Evolutionary conservation across 1,140 invertebrate genomes (phyloP), one percentile per base, ranked within the genome.

Genomic region (Zaprionus gabonicus): DNA sequence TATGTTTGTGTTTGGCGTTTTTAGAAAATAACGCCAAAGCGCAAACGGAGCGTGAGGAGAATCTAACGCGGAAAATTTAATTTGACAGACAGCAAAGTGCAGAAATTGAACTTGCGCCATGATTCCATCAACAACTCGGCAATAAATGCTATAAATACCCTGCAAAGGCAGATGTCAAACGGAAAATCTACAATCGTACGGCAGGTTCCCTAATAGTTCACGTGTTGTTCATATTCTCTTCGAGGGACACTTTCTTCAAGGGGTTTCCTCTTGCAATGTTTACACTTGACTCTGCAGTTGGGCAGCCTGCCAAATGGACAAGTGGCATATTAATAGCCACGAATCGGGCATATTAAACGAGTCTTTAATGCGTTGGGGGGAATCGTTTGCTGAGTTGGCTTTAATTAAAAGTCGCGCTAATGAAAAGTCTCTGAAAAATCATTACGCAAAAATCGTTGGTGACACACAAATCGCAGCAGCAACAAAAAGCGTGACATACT

Each of bases 71-170:
- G 17, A 51, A 68, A 84, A 71, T 88, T 71, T 59, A 81, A 81
- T 84, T 83, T 81, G 65, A 80, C 74, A 73, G 71, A 60, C 51
- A 58, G 73, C 53, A 74, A 76, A 77, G 51, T 65, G 49, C 68
- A 62, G 25, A 67, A 75, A 81, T 67, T 67, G 67, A 71, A 82
- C 60, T 58, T 71, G 70, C 44, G n/a, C 34, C 51, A 81, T 88
- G 63, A 88, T 83, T 88, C 84, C 71, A 81, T 87, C 83, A 81
- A 51, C 84, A 65, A 31, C 51, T 49, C 55, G 13, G 73, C 82
- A 77, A 82, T 80, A 78, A 83, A 80, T 60, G 62, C 71, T 78
- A 84, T 49, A 81, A 83, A 84, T 81, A 80, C 27, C 27, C 17
- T 10, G 1, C 3, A 6, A 73, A 41, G 17, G 38, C 13, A 55